Conservation (phyloP, 1,140 invertebrate species). For the Drosophila carrolli region DNA sequence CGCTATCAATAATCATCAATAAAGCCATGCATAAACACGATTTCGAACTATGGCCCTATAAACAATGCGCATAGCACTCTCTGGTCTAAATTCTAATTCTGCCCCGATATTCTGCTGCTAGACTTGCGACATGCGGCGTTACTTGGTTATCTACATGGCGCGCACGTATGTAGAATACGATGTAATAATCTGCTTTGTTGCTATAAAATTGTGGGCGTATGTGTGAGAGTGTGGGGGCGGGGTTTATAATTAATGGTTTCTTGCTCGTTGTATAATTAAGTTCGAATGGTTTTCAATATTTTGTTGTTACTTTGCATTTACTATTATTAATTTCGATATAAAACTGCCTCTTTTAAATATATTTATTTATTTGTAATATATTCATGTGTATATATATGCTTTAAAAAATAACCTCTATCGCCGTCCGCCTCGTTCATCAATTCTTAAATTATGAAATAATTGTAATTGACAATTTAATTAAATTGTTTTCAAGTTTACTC, state of each 20-base stretch:
- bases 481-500: conserved; percentile 65
- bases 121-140: conserved; percentile 48
- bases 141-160: conserved; percentile 38
- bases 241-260: conserved; percentile 62
- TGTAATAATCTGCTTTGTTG: conserved; percentile 51
- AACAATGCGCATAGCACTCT: conserved; percentile 79
- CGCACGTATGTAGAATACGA: conserved; percentile 53
- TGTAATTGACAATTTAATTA: conserved; percentile 82
- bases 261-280: conserved; percentile 84
- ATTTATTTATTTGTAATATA: conserved; percentile 60
- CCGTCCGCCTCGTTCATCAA: conserved; percentile 59
- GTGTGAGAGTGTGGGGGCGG: conserved; percentile 30
- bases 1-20: conserved; percentile 82
- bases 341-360: conserved; percentile 72
- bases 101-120: conserved; percentile 42
- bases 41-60: conserved; percentile 80
- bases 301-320: conserved; percentile 64
- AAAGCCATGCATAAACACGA: conserved; percentile 81
- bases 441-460: conserved; percentile 82
- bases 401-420: conserved; percentile 80
- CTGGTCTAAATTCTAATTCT: conserved; percentile 78
- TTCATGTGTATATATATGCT: conserved; percentile 69
- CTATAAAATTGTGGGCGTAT: conserved; percentile 66
- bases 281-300: conserved; percentile 84
- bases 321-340: conserved; percentile 82